Base-by-base conservation (phyloP, 2,888 invertebrate genomes). In the Lithophane leautieri region DNA sequence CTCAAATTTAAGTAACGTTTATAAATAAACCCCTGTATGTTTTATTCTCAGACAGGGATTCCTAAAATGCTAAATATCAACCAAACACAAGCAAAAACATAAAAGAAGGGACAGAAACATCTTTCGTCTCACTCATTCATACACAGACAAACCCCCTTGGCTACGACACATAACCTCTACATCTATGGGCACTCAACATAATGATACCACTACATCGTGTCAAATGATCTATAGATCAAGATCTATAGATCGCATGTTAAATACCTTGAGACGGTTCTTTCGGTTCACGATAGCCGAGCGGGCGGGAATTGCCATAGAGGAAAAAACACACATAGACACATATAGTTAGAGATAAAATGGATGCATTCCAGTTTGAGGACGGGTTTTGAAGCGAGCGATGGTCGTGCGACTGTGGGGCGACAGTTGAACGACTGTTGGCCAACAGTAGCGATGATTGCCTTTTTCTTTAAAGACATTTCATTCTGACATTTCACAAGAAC, bases 271-370 rank as follows among this genome's bases (percentile, higher is more conserved):
- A 92, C 94, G 96, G 92, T 93, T 96, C 97, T 97, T 95, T 95
- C 97, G 97, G 86, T 86, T 87, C 91, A 97, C 97, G 97, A 97
- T 95, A 96, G 96, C 96, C 96, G 96, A 96, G 96, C 96, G 95
- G 96, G 96, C 96, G 97, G 97, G 97, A 96, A 97, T 97, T 97
- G 97, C 97, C 97, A 97, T 97, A 97, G 95, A 97, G 97, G 88
- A 97, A 97, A 97, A 93, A 97, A 97, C 97, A 97, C 97, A 97
- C 97, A 97, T 96, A 97, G 96, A 97, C 96, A 97, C 97, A 91
- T 90, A 97, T 96, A 97, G 97, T 97, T 97, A 97, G 97, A 97
- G 96, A 93, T 92, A 93, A 93, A 94, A 95, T 87, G 93, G 97
- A 97, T 97, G 97, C 97, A 97, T 92, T 92, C 91, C 90, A 82